Percentiles rank a stretch among this genome's conserved stretches.
Conservation (phyloP, 2,888 invertebrate genomes). For the Rugalucina vietnamica region DNA sequence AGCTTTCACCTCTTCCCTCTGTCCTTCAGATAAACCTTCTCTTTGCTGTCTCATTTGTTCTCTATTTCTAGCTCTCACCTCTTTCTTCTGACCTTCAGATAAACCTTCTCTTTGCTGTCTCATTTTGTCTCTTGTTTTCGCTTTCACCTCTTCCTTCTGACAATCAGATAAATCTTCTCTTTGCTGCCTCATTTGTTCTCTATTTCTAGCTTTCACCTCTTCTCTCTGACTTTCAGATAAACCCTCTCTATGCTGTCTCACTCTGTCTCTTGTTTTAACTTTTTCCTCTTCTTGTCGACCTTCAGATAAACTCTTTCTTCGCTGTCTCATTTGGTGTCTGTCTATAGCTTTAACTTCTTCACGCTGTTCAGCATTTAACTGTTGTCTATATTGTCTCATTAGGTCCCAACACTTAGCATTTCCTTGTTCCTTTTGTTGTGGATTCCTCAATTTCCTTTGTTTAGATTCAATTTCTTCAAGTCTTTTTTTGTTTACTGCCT, state of each 20-base stretch:
- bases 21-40: not conserved
- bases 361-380: no score
- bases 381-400: not conserved
- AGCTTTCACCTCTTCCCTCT: not conserved
- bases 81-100: not conserved
- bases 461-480: not conserved
- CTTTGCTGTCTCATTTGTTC: not conserved
- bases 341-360: not conserved
- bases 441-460: not conserved
- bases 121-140: not conserved
- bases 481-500: not conserved
- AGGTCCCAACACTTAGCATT: not conserved
- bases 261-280: not conserved
- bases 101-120: not conserved
- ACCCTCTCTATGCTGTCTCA: not conserved
- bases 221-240: not conserved
- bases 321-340: not conserved
- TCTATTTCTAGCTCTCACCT: not conserved
- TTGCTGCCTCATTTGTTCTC: not conserved
- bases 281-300: not conserved
- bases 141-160: not conserved
- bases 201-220: not conserved
- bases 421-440: not conserved
- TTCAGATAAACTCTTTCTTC: not conserved
- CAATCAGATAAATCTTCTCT: not conserved